Base-by-base conservation (phyloP, 1,140 invertebrate species). In the Drosophila sturtevanti region DNA sequence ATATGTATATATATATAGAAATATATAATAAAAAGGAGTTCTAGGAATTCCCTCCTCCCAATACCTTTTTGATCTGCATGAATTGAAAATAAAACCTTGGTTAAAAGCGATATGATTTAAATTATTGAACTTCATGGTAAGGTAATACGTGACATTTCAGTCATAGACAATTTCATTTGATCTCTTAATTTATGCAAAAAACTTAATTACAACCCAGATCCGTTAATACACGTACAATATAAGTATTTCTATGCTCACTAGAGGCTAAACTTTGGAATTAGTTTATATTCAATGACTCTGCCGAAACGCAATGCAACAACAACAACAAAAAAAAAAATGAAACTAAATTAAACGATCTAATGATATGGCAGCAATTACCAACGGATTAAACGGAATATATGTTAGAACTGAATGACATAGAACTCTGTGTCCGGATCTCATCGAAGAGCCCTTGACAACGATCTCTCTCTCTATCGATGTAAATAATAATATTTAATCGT, bases 151-250 rank as follows among this genome's bases (percentile, higher is more conserved):
- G 79, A 82, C 72, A 74, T 76, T 70, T 79, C 72, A 81, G 75
- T 54, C 74, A 63, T 44, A 71, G 56, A 35, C 80, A 63, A 65
- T 62, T 54, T 63, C 61, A 67, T 72, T 67, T 87, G 10, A 68
- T 61, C 78, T 77, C 75, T 81, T 86, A 86, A 86, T 86, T 87
- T 86, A 86, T 86, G 68, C 84, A 87, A 82, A 87, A 82, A 48
- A 74, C 63, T 86, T 82, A 86, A 82, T 86, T 86, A 64, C 84
- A 74, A 70, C 63, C 63, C 63, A 79, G 79, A 22, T 65, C 52
- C 34, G 31, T 34, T 37, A 16, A 51, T 12, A 60, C 61, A 68
- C 41, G 35, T 22, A 48, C 37, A 55, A 21, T n/a, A 58, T 18
- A 51, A n/a, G 7, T 21, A 35, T 21, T 44, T 44, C 54, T 67